Evolutionary conservation across 2,113 vertebrate species (phyloP), one percentile per base, ranked within the genome.

Genomic region (Myxocyprinus asiaticus): DNA sequence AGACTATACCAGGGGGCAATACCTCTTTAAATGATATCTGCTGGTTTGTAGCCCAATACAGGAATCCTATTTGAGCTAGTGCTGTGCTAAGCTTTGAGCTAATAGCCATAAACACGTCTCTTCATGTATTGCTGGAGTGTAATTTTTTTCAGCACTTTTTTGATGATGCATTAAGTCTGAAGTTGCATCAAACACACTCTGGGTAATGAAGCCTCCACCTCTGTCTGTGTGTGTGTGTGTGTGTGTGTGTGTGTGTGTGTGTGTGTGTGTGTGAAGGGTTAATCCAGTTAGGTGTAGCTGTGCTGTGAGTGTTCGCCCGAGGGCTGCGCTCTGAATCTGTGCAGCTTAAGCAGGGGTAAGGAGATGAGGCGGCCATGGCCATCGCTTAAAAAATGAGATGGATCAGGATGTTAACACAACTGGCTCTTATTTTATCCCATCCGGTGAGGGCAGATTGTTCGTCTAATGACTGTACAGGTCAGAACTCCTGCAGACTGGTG

Each of bases 361-460:
- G 92, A 94, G 94, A 94, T 92, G 95, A 92, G 94, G 91, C 88
- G 45, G 68, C 89, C 93, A 94, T 91, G 94, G 94, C 93, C 81
- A 50, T 95, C 88, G 93, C 96, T 96, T 95, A 94, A 94, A 92
- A 96, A 96, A 96, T 97, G 94, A 96, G 94, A 94, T 89, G 94
- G 94, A 96, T 95, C 94, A 95, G 95, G 95, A 95, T 95, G 94
- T 95, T 95, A 97, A 97, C 94, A 96, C 93, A 95, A 92, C 92
- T 91, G 92, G 91, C 93, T 96, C 96, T 97, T 94, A 95, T 94
- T 94, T 95, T 93, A 94, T 94, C 89, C 91, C 86, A 87, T 93
- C 92, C 89, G 85, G 89, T 92, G 90, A 90, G 87, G 86, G 84
- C 80, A 88, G 75, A 61, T 17, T 70, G 17, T 42, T 22, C 48